Conservation (phyloP, 2,888 invertebrate genomes). For the Epirrhoe alternata region DNA sequence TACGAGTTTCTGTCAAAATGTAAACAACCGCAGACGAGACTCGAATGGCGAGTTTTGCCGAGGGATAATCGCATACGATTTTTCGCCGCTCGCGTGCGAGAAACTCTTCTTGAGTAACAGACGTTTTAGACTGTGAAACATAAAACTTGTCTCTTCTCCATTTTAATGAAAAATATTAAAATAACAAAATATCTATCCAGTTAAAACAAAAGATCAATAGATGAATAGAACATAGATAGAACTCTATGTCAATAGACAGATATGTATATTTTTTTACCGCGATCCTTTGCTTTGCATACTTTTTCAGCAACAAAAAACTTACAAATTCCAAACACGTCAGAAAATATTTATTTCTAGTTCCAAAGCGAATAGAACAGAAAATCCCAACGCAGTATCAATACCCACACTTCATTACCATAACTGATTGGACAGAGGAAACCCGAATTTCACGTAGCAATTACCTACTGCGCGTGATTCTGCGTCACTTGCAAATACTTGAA, state of each 20-base stretch:
- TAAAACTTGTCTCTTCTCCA: too few relatives aligned
- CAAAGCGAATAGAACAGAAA: slow-evolving; percentile 42
- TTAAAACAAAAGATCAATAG: not conserved
- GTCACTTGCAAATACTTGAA: slow-evolving; percentile 8
- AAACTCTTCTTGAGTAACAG: too few relatives aligned
- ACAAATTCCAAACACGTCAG: slow-evolving; percentile 2
- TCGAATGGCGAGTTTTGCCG: too few relatives aligned
- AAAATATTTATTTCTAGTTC: slow-evolving; percentile 23
- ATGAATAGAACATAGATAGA: not conserved
- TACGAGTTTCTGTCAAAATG: too few relatives aligned
- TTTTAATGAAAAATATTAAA: too few relatives aligned
- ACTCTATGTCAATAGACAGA: not conserved
- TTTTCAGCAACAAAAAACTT: not conserved
- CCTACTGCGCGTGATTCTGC: slow-evolving; percentile 23
- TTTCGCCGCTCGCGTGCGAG: too few relatives aligned
- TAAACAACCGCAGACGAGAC: too few relatives aligned
- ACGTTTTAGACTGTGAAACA: too few relatives aligned
- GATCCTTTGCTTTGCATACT: not conserved
- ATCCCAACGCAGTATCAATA: slow-evolving; percentile 59
- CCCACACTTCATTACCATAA: slow-evolving; percentile 74
- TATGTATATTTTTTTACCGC: not conserved
- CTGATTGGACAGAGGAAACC: slow-evolving; percentile 65
- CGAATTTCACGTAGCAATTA: slow-evolving; percentile 46
- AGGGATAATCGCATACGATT: too few relatives aligned
- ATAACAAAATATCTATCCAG: too few relatives aligned